Evolutionary conservation across 2,888 invertebrate genomes (phyloP).

Genomic region (Erebia aethiops): DNA sequence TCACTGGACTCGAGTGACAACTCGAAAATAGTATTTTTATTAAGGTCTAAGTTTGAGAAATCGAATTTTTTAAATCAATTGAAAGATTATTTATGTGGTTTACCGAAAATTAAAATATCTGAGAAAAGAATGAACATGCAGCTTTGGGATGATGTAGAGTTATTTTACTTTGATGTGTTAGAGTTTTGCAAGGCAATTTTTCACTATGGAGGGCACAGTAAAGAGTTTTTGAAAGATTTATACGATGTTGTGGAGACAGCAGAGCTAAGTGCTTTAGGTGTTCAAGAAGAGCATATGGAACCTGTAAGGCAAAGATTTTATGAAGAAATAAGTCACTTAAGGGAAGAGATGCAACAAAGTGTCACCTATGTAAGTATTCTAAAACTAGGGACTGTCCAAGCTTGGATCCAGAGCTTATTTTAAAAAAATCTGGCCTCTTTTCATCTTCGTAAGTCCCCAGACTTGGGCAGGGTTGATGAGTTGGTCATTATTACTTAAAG

Average conservation of each 20-base stretch:
- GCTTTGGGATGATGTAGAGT: constrained; percentile 72
- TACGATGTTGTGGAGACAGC: constrained; percentile 58
- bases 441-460: too few species aligned
- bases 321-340: constrained; percentile 52
- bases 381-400: not conserved
- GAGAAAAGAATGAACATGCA: constrained; percentile 70
- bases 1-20: constrained; percentile 60
- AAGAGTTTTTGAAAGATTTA: constrained; percentile 53
- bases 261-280: constrained; percentile 62
- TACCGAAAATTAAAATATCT: constrained; percentile 62
- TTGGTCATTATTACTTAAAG: too few species aligned
- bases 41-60: constrained; percentile 48
- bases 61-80: constrained; percentile 64
- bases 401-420: too few species aligned
- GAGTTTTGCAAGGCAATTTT: constrained; percentile 63
- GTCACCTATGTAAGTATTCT: constrained; percentile 53
- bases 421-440: too few species aligned
- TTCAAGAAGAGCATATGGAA: constrained; percentile 64
- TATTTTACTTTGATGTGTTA: constrained; percentile 59
- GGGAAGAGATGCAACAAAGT: constrained; percentile 47
- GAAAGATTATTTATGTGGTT: constrained; percentile 55
- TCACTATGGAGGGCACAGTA: constrained; percentile 52
- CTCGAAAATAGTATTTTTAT: constrained; percentile 58
- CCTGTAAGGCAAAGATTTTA: constrained; percentile 75
- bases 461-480: too few species aligned